Conservation (phyloP, 2,888 invertebrate genomes). For the Diogma glabrata region DNA sequence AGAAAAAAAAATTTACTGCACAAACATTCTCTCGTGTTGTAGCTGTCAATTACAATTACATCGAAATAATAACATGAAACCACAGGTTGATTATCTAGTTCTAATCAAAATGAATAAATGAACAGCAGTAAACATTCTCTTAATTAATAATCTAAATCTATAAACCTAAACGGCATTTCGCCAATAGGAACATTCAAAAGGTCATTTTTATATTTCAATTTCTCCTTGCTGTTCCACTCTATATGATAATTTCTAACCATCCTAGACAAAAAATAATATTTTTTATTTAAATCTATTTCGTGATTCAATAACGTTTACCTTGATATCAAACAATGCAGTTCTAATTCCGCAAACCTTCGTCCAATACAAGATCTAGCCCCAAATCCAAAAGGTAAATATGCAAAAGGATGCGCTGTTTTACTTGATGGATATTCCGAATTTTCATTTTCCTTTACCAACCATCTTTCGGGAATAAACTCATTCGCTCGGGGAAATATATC, state of each 20-base stretch:
- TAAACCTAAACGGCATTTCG: not conserved
- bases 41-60: no score
- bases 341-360: slow-evolving; percentile 5
- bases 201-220: slow-evolving; percentile 5
- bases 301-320: no score
- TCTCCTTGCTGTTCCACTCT: not conserved
- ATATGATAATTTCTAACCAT: not conserved
- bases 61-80: no score
- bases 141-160: slow-evolving; percentile 5
- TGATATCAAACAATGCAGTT: not conserved
- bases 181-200: not conserved
- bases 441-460: slow-evolving; percentile 37
- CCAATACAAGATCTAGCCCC: slow-evolving; percentile 4
- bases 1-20: no score
- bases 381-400: slow-evolving; percentile 26
- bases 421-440: slow-evolving; percentile 13
- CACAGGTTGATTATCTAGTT: no score
- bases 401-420: slow-evolving; percentile 25
- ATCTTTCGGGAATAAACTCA: slow-evolving; percentile 57
- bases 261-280: no score
- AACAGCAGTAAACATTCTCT: no score
- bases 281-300: no score
- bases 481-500: slow-evolving; percentile 46
- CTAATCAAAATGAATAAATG: no score
- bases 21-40: no score